phyloP scores from a whole-genome alignment of 2,888 invertebrate genomes.

The Pelosia muscerda region DNA sequence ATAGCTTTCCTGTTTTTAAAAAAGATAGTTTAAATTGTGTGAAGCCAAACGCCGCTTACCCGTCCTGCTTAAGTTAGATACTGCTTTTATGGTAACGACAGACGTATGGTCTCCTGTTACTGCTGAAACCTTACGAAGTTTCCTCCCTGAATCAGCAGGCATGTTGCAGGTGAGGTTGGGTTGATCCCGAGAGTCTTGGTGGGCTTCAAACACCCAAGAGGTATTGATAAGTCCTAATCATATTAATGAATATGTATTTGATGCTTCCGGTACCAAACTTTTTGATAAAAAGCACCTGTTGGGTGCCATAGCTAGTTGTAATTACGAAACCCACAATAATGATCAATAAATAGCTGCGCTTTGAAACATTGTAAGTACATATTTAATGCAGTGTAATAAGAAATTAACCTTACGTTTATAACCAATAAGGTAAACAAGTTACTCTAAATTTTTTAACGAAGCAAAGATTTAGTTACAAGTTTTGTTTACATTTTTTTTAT shows the following conservation, averaged over 20 bases:
- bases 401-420: background rate
- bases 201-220: background rate
- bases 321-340: background rate
- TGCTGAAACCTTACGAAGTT: too few relatives aligned
- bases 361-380: background rate
- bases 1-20: background rate
- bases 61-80: too few relatives aligned
- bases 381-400: background rate
- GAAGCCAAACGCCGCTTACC: background rate
- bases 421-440: too few relatives aligned
- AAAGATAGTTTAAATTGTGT: constrained; percentile 1
- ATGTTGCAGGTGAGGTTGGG: background rate
- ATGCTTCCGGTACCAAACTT: background rate
- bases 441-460: too few relatives aligned
- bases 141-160: background rate
- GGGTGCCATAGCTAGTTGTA: background rate
- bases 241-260: background rate
- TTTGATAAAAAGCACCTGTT: background rate
- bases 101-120: too few relatives aligned
- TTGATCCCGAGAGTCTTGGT: too few relatives aligned
- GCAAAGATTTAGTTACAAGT: too few relatives aligned
- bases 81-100: too few relatives aligned
- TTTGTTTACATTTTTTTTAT: background rate
- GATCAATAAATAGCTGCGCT: background rate
- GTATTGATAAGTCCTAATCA: background rate